These are phyloP conservation scores for Drosophila santomea DNA, from an alignment of 1,140 invertebrate species.

Conservation along the genomic window DNA sequence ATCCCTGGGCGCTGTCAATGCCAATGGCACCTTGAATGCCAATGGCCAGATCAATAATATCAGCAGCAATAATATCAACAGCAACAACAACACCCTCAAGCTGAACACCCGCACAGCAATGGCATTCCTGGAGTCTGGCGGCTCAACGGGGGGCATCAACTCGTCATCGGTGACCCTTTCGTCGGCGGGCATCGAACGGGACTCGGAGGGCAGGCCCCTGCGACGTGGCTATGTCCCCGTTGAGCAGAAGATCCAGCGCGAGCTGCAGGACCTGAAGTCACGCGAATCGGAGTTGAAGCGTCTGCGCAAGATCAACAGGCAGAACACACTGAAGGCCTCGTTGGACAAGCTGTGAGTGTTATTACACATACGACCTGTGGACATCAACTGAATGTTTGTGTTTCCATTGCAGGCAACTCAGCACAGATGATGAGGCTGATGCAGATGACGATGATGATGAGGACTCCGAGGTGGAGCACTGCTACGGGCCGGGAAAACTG, in stretches of 20 bases:
- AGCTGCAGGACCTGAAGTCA: slow-evolving; percentile 90
- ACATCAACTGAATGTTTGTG: not conserved
- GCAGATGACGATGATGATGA: slow-evolving; percentile 82
- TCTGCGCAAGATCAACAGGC: slow-evolving; percentile 85
- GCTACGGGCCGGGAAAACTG: slow-evolving; percentile 86
- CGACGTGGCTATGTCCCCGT: slow-evolving; percentile 89
- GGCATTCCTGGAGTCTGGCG: slow-evolving; percentile 60
- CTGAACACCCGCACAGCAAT: slow-evolving; percentile 61
- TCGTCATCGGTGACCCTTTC: slow-evolving; percentile 54
- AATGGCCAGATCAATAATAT: slow-evolving; percentile 48
- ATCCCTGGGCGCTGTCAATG: slow-evolving; percentile 44
- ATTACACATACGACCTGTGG: no score
- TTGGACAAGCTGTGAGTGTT: slow-evolving; percentile 84
- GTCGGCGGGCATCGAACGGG: slow-evolving; percentile 85
- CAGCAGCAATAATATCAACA: slow-evolving; percentile 37
- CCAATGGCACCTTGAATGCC: slow-evolving; percentile 4
- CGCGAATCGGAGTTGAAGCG: slow-evolving; percentile 91
- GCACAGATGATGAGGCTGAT: slow-evolving; percentile 71
- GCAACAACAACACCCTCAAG: slow-evolving; percentile 37
- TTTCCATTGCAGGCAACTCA: slow-evolving; percentile 37
- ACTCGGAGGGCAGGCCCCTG: slow-evolving; percentile 86
- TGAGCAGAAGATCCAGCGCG: slow-evolving; percentile 92
- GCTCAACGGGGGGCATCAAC: slow-evolving; percentile 34
- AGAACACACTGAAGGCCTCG: slow-evolving; percentile 85
- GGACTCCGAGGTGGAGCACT: slow-evolving; percentile 87